These are phyloP conservation scores for Pterocles burchelli DNA, from an alignment of 2,113 vertebrate species.

Conservation along the genomic window DNA sequence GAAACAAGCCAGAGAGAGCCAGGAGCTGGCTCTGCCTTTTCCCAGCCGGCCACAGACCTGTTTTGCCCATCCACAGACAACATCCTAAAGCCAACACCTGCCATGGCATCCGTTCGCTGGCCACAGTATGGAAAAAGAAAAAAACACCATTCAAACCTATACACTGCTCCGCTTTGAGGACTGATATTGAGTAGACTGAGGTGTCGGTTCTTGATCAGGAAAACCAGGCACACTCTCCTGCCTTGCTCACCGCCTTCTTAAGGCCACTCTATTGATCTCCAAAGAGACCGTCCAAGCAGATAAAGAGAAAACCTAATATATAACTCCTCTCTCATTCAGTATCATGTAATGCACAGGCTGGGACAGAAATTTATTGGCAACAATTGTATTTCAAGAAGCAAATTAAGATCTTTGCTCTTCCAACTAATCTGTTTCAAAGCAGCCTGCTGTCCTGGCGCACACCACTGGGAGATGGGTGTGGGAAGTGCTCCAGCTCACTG, in stretches of 20 bases:
- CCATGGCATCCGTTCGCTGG: neutral
- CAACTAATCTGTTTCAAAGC: neutral
- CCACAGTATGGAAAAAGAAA: neutral
- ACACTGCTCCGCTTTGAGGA: rapidly evolving
- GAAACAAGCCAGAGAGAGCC: neutral
- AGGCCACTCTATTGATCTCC: neutral
- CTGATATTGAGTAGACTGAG: neutral
- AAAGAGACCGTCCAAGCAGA: neutral
- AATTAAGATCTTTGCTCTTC: neutral
- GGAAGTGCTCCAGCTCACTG: neutral
- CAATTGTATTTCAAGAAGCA: neutral
- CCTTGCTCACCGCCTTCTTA: neutral
- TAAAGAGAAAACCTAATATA: neutral
- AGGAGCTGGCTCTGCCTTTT: neutral
- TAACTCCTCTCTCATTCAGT: neutral
- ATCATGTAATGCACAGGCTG: neutral
- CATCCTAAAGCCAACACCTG: neutral
- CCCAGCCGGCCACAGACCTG: neutral
- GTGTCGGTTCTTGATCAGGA: neutral
- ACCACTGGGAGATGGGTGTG: rapidly evolving
- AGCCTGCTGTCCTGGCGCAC: neutral
- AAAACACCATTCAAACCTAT: neutral
- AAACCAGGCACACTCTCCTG: neutral
- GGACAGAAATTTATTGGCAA: neutral
- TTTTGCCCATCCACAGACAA: neutral